Evolutionary conservation across 2,888 invertebrate species (phyloP), one percentile per base, ranked within the genome.

Genomic region (Lydus trimaculatus): DNA sequence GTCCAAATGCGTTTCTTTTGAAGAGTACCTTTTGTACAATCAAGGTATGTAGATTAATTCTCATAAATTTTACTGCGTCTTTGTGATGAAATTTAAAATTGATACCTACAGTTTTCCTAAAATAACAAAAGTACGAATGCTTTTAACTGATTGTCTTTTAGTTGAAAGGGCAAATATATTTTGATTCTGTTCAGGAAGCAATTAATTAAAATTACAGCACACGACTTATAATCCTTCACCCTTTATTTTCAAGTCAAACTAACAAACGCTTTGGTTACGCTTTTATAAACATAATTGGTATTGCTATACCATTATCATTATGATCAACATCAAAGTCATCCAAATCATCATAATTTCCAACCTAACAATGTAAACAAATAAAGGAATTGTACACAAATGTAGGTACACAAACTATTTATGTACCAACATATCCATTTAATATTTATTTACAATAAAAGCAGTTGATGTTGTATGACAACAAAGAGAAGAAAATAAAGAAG

Each of bases 301-400:
- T 56, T 13, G 13, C 20, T 1, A 48, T n/a, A 28, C 15, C 25
- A 56, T 56, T 1, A 56, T 56, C 15, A 15, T 56, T 15, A 56
- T 28, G 13, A 52, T 52, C 25, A 48, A 25, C n/a, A 56, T 56
- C 56, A 28, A 25, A 23, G 56, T 56, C 25, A 56, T 56, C 25
- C 4, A 25, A 28, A 23, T 28, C 15, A 28, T 56, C 15, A 28
- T 28, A 56, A 56, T 28, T 56, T 28, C 11, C 0, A 56, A 28
- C 9, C 6, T 48, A 64, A 64, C 0, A 56, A 28, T 15, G 15
- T 48, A 64, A 64, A 61, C 63, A 65, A 60, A 52, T 63, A 63
- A 65, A 63, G 63, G 60, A 65, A 62, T 61, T 61, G 64, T 61
- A 63, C 28, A 56, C 15, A 56, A 2, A 4, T 52, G 11, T 48